These are phyloP conservation scores for Meteorus sp. DNA, from an alignment of 1,140 invertebrate genomes.

Conservation along the genomic window DNA sequence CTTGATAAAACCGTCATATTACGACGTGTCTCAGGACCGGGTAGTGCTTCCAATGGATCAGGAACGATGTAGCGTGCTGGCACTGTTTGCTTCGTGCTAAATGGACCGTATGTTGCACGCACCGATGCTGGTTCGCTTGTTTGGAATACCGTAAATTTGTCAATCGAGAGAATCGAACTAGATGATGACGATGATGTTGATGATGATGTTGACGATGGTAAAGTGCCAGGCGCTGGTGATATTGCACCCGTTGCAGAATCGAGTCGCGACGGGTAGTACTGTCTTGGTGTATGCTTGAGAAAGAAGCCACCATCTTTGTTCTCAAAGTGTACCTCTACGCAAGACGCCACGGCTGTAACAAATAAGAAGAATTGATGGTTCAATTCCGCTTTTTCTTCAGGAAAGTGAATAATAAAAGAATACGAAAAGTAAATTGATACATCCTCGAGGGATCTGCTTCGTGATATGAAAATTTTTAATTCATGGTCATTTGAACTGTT, in stretches of 20 bases:
- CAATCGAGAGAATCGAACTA: slow-evolving; percentile 69
- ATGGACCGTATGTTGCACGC: slow-evolving; percentile 86
- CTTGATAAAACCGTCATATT: slow-evolving; percentile 44
- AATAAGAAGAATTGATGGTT: slow-evolving; percentile 3
- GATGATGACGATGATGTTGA: slow-evolving; percentile 53
- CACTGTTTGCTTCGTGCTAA: slow-evolving; percentile 90
- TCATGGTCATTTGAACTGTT: too few relatives aligned
- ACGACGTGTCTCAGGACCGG: slow-evolving; percentile 39
- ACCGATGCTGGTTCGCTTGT: slow-evolving; percentile 84
- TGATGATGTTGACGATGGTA: slow-evolving; percentile 14
- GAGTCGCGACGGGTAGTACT: slow-evolving; percentile 54
- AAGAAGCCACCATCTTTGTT: slow-evolving; percentile 89
- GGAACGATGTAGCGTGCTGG: slow-evolving; percentile 86
- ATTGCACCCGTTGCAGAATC: slow-evolving; percentile 19
- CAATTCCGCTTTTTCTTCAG: neutral
- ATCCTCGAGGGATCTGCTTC: too few relatives aligned
- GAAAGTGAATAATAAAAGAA: neutral
- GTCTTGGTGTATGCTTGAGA: slow-evolving; percentile 74
- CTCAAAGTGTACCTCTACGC: slow-evolving; percentile 86
- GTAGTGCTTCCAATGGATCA: slow-evolving; percentile 67
- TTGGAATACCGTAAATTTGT: slow-evolving; percentile 86
- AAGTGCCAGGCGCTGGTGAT: slow-evolving; percentile 23
- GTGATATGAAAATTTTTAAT: too few relatives aligned
- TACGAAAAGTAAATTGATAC: neutral
- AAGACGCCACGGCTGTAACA: slow-evolving; percentile 49